phyloP scores from a whole-genome alignment of 2,797 vertebrate species.

The Odontamblyopus lacepedii region DNA sequence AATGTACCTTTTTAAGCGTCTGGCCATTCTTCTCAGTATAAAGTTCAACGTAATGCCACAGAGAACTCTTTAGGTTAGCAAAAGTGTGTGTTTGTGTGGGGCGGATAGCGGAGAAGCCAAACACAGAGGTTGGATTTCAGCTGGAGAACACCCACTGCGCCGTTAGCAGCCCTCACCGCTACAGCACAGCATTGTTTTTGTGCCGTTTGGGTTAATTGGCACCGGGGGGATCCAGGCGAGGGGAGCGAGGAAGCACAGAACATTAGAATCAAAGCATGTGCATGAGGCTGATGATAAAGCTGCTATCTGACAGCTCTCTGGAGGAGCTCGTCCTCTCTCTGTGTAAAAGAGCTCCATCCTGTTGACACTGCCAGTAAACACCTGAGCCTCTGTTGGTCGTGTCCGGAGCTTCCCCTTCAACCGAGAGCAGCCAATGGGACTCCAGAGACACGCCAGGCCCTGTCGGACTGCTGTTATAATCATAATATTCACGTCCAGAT shows the following conservation, averaged over 20 bases:
- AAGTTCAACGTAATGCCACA: background rate
- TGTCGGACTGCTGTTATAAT: constrained; percentile 78
- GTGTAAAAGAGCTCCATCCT: constrained; percentile 82
- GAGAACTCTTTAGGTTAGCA: constrained; percentile 14
- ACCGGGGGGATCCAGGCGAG: constrained; percentile 84
- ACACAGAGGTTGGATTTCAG: constrained; percentile 70
- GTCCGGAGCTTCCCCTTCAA: constrained; percentile 53
- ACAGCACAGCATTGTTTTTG: constrained; percentile 92
- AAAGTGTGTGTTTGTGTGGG: constrained; percentile 26
- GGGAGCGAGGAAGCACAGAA: constrained; percentile 82
- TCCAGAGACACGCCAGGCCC: constrained; percentile 66
- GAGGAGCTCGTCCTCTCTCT: constrained; percentile 75
- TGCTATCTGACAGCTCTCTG: constrained; percentile 74
- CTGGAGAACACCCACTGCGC: constrained; percentile 79
- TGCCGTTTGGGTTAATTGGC: constrained; percentile 93
- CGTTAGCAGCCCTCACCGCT: constrained; percentile 59
- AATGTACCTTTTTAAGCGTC: background rate
- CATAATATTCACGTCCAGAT: constrained; percentile 75
- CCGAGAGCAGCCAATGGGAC: constrained; percentile 72
- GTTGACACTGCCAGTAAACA: constrained; percentile 87
- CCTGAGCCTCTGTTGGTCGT: constrained; percentile 64
- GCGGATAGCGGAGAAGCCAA: constrained; percentile 24
- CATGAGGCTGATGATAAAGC: constrained; percentile 84
- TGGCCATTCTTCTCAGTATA: background rate
- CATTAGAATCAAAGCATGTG: constrained; percentile 89